Percentiles rank a stretch among this genome's conserved stretches.
Evolutionary conservation across 1,140 invertebrate species (phyloP).

Genomic region (Coenobita brevimanus): DNA sequence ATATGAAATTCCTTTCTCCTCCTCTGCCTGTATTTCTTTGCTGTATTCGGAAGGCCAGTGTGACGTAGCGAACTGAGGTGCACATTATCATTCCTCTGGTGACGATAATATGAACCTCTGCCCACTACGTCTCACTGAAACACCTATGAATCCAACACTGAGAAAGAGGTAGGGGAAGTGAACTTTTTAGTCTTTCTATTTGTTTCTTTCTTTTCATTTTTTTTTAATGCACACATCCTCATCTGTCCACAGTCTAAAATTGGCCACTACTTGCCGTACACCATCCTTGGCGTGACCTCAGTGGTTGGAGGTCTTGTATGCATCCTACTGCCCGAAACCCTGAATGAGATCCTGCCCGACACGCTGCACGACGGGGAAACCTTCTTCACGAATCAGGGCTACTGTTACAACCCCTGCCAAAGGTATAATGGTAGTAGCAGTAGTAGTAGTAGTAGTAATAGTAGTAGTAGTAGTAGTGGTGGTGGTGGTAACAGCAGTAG

Average conservation of each 20-base stretch:
- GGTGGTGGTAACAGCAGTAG: too few species aligned
- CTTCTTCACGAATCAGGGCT: conserved; percentile 79
- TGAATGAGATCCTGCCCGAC: conserved; percentile 86
- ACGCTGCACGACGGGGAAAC: conserved; percentile 88
- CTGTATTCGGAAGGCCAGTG: too few species aligned
- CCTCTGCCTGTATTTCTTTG: background rate
- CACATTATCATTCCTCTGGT: too few species aligned
- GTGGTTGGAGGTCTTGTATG: conserved; percentile 82
- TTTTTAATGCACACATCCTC: too few species aligned
- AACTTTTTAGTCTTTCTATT: too few species aligned
- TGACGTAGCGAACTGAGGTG: too few species aligned
- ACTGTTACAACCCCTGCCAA: conserved; percentile 54
- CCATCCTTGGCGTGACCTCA: conserved; percentile 77
- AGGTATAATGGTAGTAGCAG: background rate
- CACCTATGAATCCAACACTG: too few species aligned
- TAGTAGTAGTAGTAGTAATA: too few species aligned
- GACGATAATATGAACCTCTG: too few species aligned
- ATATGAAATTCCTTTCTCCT: background rate
- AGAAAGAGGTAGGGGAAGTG: too few species aligned
- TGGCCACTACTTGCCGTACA: background rate
- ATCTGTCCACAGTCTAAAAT: background rate
- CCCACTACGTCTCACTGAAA: too few species aligned
- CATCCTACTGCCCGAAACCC: conserved; percentile 87
- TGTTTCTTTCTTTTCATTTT: background rate
- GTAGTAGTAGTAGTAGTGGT: too few species aligned